Evolutionary conservation across 2,888 invertebrate genomes (phyloP).

Genomic region (Lasius fuliginosus): DNA sequence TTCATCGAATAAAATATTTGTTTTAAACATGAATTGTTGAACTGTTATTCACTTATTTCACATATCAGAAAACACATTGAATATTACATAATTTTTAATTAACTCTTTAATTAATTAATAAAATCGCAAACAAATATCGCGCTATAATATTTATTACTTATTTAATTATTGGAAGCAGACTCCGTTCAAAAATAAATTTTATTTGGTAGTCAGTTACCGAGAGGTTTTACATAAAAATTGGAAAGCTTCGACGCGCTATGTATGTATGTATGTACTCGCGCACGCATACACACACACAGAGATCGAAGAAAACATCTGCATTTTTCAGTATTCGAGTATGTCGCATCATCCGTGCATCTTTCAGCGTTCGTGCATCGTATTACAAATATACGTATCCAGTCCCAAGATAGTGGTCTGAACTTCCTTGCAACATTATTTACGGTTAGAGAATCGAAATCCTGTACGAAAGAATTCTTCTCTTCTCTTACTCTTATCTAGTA

Average conservation of each 20-base stretch:
- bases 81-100: constrained; percentile 1
- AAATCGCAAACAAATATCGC: not conserved
- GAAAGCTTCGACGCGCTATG: not conserved
- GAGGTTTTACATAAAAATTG: constrained; percentile 18
- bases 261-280: not conserved
- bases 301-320: constrained; percentile 45
- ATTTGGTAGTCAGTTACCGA: not conserved
- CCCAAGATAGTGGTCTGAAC: constrained; percentile 56
- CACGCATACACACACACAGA: not conserved
- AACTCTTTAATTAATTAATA: not conserved
- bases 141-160: not conserved
- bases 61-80: not conserved
- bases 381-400: constrained; percentile 64
- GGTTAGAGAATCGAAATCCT: constrained; percentile 70
- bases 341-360: constrained; percentile 62
- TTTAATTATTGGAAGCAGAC: not conserved
- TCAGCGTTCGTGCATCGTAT: constrained; percentile 63
- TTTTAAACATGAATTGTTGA: not conserved
- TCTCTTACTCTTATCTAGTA: constrained; percentile 71
- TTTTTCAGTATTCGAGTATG: constrained; percentile 63
- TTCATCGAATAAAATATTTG: not conserved
- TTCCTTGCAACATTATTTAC: constrained; percentile 75
- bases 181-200: not conserved
- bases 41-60: not conserved
- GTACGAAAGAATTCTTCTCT: constrained; percentile 68